Conservation (phyloP, 2,888 invertebrate genomes). For the Pantelozetes paolii region DNA sequence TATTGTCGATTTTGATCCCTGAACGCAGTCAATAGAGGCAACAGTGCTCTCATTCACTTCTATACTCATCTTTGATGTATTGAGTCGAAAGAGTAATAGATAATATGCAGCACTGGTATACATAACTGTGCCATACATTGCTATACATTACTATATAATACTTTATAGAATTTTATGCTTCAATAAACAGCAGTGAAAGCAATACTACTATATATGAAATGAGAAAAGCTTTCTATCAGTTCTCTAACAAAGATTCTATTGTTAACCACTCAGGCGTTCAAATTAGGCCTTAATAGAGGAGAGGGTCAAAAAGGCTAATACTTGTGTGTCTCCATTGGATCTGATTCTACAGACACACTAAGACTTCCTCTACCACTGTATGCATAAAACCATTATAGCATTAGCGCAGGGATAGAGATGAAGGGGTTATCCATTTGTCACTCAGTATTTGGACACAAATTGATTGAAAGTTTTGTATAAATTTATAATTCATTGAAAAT, state of each 20-base stretch:
- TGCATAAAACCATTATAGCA: not conserved
- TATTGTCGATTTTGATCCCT: constrained; percentile 34
- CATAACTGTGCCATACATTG: not conserved
- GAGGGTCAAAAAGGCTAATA: constrained; percentile 36
- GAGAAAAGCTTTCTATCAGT: constrained; percentile 32
- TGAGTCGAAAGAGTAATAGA: constrained; percentile 18
- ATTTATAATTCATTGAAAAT: too few species aligned
- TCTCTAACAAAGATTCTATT: constrained; percentile 29
- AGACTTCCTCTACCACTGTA: not conserved
- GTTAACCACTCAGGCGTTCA: constrained; percentile 30
- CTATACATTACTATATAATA: not conserved
- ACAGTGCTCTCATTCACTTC: not conserved
- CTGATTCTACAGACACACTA: too few species aligned
- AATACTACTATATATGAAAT: constrained; percentile 15
- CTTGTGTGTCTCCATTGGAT: not conserved
- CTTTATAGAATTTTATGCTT: constrained; percentile 32
- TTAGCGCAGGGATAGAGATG: too few species aligned
- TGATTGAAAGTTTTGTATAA: too few species aligned
- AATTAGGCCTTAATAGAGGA: constrained; percentile 31
- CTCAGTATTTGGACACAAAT: too few species aligned
- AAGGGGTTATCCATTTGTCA: too few species aligned
- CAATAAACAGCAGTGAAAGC: constrained; percentile 19
- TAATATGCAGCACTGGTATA: constrained; percentile 27
- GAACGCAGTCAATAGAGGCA: not conserved
- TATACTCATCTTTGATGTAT: constrained; percentile 15